These are phyloP conservation scores for Petrocephalus zakoni DNA, from an alignment of 2,113 vertebrate species.

Conservation along the genomic window DNA sequence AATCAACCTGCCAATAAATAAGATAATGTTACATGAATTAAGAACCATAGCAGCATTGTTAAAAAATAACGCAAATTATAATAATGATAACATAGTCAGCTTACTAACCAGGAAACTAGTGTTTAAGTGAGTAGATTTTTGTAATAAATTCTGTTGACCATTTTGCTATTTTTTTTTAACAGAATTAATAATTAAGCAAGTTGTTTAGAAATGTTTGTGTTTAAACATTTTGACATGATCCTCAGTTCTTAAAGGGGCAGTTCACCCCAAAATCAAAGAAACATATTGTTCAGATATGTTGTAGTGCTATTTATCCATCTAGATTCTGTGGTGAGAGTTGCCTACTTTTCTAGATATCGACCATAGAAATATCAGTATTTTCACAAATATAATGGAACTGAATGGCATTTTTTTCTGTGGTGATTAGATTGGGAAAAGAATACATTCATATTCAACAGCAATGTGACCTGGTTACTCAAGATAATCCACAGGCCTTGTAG, in stretches of 20 bases:
- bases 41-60: no score
- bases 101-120: background rate
- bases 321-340: no score
- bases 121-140: background rate
- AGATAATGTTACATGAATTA: no score
- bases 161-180: background rate
- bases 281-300: background rate
- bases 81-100: no score
- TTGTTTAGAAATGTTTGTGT: background rate
- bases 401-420: background rate
- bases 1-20: no score
- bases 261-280: background rate
- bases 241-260: background rate
- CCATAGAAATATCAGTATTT: background rate
- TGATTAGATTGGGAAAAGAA: no score
- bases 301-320: no score
- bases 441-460: no score
- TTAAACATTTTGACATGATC: background rate
- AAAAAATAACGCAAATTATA: no score
- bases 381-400: background rate
- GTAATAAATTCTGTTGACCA: background rate
- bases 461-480: no score
- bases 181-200: background rate
- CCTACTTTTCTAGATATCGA: background rate
- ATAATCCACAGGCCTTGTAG: no score